phyloP scores from a whole-genome alignment of 2,113 vertebrate species.

The Psittacara wagleri region DNA sequence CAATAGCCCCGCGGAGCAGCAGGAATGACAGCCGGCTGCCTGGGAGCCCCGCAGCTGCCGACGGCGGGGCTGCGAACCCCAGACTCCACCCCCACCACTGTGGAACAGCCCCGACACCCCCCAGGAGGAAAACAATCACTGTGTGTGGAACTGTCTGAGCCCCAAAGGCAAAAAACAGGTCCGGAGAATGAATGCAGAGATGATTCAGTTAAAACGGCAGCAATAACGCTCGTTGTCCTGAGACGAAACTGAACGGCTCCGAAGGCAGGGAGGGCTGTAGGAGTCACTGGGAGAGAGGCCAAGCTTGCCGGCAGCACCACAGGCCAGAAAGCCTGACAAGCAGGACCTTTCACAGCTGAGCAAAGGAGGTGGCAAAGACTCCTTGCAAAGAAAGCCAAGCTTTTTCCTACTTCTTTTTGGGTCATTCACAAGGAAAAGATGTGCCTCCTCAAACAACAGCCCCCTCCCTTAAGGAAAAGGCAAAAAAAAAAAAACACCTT shows the following conservation, averaged over 20 bases:
- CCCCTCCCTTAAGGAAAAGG: background rate
- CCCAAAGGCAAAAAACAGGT: accelerated
- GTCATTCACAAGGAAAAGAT: background rate
- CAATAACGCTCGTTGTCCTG: background rate
- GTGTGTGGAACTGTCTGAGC: accelerated
- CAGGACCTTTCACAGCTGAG: background rate
- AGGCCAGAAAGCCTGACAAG: too few species aligned
- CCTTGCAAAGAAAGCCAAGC: background rate
- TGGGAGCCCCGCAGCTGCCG: background rate
- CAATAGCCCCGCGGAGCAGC: background rate
- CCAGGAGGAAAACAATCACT: accelerated
- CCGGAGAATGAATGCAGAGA: accelerated
- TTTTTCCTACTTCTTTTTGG: background rate
- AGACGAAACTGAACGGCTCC: background rate
- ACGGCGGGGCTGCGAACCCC: background rate
- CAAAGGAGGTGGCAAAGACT: background rate
- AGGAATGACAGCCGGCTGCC: background rate
- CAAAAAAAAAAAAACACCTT: background rate
- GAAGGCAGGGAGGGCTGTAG: background rate
- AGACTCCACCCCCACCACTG: background rate
- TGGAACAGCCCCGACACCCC: background rate
- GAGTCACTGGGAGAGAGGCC: background rate
- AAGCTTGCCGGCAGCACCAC: background rate
- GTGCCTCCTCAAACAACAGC: background rate
- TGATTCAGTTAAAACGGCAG: accelerated